Evolutionary conservation across 2,797 vertebrate genomes (phyloP).

Genomic region (Crenichthys baileyi): DNA sequence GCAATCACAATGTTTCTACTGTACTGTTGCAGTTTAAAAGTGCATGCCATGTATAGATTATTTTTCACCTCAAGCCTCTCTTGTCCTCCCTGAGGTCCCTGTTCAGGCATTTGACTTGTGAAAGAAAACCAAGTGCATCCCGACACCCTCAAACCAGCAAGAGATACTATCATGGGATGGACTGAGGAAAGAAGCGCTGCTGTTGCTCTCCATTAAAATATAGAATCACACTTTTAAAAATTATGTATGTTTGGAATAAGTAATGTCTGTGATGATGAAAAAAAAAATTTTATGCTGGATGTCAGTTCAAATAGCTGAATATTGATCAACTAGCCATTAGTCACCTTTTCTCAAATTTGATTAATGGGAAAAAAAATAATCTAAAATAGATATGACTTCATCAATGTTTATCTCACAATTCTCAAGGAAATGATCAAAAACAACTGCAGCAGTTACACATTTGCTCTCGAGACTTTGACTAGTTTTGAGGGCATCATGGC

Average conservation of each 20-base stretch:
- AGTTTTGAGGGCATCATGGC: slow-evolving; percentile 19
- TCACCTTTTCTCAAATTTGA: not conserved
- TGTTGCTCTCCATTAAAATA: not conserved
- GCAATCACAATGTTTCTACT: not conserved
- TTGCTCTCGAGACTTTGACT: slow-evolving; percentile 13
- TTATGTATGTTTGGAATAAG: not conserved
- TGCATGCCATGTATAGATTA: not conserved
- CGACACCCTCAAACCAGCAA: slow-evolving; percentile 1
- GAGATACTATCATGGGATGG: not conserved
- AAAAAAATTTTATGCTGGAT: not conserved
- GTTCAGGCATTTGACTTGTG: slow-evolving; percentile 8
- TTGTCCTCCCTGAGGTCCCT: not conserved
- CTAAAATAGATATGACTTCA: not conserved
- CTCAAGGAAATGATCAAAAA: not conserved
- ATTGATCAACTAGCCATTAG: not conserved
- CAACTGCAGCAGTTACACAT: slow-evolving; percentile 43
- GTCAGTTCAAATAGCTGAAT: not conserved
- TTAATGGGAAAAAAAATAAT: too few species aligned
- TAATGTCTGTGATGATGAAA: not conserved
- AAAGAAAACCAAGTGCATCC: slow-evolving; percentile 2
- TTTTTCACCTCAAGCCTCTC: slow-evolving; percentile 1
- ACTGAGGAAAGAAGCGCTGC: not conserved
- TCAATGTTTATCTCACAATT: not conserved
- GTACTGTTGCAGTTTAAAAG: not conserved
- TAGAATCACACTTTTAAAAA: not conserved